Evolutionary conservation across 2,888 invertebrate species (phyloP).

Genomic region (Allolobophora icterica): DNA sequence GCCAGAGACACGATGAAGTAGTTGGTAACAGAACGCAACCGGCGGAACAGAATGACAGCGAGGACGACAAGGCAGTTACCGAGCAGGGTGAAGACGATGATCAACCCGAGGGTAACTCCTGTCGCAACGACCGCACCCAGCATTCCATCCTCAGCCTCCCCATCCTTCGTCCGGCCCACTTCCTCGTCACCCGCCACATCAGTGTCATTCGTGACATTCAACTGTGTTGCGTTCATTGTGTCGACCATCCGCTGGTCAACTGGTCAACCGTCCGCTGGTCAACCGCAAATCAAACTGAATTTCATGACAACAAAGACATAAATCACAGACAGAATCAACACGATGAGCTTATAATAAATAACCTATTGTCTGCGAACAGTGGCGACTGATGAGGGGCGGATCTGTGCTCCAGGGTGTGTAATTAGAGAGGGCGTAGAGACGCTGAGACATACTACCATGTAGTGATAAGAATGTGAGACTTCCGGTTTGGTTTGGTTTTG

Average conservation of each 20-base stretch:
- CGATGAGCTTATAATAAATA: background rate
- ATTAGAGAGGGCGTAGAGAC: no score
- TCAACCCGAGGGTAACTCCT: conserved; percentile 41
- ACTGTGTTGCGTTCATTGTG: background rate
- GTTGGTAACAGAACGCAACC: conserved; percentile 59
- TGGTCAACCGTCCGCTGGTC: no score
- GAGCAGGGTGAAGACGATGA: conserved; percentile 51
- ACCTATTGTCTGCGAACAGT: background rate
- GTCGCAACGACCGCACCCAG: background rate
- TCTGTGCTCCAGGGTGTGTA: background rate
- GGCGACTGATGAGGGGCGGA: background rate
- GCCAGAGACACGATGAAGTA: conserved; percentile 58
- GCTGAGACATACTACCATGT: background rate
- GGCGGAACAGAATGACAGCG: conserved; percentile 55
- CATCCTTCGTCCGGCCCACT: background rate
- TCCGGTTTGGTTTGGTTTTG: no score
- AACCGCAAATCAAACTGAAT: background rate
- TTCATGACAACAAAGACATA: background rate
- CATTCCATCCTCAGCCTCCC: background rate
- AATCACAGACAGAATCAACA: background rate
- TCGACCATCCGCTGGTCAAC: background rate
- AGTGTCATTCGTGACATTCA: background rate
- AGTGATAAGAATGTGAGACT: background rate
- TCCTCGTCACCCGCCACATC: background rate
- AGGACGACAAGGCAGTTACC: conserved; percentile 60